Conservation (phyloP, 2,113 vertebrate genomes). For the Ciconia boyciana region DNA sequence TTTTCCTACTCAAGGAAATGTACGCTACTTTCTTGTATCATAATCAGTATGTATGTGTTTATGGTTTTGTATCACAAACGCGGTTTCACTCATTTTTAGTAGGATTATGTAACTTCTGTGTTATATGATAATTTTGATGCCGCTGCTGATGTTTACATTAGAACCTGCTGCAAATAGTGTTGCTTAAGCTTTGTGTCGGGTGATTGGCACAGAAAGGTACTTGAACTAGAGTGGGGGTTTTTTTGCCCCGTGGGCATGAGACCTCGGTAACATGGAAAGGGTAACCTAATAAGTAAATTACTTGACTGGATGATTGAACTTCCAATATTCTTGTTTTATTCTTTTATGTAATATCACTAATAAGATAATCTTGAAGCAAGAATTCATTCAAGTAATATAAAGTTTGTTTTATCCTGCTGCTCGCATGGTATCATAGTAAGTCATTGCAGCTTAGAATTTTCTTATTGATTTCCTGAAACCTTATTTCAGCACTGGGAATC, state of each 20-base stretch:
- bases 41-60: background rate
- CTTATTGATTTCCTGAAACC: background rate
- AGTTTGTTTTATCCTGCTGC: background rate
- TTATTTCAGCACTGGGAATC: slow-evolving; percentile 15
- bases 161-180: background rate
- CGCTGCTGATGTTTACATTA: background rate
- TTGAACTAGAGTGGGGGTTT: background rate
- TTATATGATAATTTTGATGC: background rate
- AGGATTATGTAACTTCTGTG: background rate
- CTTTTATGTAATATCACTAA: background rate
- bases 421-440: background rate
- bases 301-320: background rate
- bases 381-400: background rate
- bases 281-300: background rate
- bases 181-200: background rate
- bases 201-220: background rate
- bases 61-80: background rate
- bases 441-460: background rate
- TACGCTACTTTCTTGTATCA: background rate
- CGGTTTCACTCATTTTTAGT: background rate
- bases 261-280: background rate
- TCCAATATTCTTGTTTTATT: background rate
- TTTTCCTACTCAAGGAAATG: background rate
- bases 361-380: background rate
- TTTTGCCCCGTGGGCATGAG: background rate